Evolutionary conservation across 2,888 invertebrate species (phyloP), one percentile per base, ranked within the genome.

Genomic region (Sycophila texana): DNA sequence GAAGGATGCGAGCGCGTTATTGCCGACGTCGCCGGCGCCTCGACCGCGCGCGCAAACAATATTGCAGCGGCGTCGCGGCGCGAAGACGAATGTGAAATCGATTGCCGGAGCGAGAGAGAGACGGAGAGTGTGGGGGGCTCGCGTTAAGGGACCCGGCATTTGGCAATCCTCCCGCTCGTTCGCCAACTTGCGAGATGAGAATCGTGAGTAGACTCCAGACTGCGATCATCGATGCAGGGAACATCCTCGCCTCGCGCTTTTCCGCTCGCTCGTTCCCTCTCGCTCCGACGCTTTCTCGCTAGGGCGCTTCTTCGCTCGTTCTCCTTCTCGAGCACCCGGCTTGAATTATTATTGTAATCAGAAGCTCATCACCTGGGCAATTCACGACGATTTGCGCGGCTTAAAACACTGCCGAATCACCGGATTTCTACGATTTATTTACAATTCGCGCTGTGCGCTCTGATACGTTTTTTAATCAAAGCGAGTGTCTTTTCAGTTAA

Each of bases 71-170:
- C 77, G 80, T 79, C 77, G 66, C 71, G 57, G 80, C 73, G 68
- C 79, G 65, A 82, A 82, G 84, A 83, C 81, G 80, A 82, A 83
- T 82, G 83, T 79, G 81, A 81, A 82, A 84, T 83, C 82, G 83
- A 84, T 83, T 77, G 81, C 73, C 66, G 61, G 22, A 58, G 60
- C 12, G 47, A 26, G 66, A 22, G 51, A 20, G 26, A 26, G 47
- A 18, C 5, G n/a, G 18, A n/a, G 58, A 18, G 30, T 3, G 55
- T 13, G 55, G 30, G 73, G 79, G 81, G 81, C 81, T 82, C 80
- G 77, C 81, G 79, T 74, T 74, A 78, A 79, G 80, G 81, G 74
- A 81, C 73, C 81, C 73, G 80, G 80, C 82, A 80, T 83, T 83
- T 83, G 82, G 82, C 81, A 81, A 82, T 83, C 78, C 83, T 81